Base-by-base conservation (phyloP, 1,140 invertebrate species). In the Drosophila tani region DNA sequence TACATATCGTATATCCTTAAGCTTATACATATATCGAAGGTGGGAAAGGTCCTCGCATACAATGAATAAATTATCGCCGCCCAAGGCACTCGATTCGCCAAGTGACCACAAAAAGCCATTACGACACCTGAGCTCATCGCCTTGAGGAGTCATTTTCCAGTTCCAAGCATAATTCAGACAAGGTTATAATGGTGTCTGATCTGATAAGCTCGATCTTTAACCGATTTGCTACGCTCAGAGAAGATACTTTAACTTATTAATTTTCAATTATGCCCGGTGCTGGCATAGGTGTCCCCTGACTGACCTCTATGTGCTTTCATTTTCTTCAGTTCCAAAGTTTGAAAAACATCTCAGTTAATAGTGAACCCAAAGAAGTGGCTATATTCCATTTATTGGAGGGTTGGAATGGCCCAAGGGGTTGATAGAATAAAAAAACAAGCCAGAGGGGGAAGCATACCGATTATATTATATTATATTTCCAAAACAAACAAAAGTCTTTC, bases 51-150 rank as follows among this genome's bases (percentile, higher is more conserved):
- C 6, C 40, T 49, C 27, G 65, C 45, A 58, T 40, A 41, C 29
- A 27, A 56, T 70, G 67, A 70, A 70, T 70, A 70, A 70, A 68
- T 70, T 70, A 70, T 70, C 67, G 21, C 21, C 64, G 21, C n/a
- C 64, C 64, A 55, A 55, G 64, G 46, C 55, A 46, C 49, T 21
- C 24, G 32, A 38, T 68, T 55, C 32, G 49, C 63, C 19, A 43
- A 70, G 29, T 70, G 49, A 68, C 67, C 67, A 47, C 63, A 70
- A 46, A 56, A 66, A 46, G 32, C 49, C 45, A 70, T 70, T 70
- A 70, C 67, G 67, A 68, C 29, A 70, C 49, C 21, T 38, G 7
- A 27, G 21, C 3, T 11, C 3, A 24, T 43, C 3, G 14, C 6
- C 14, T 57, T 41, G 38, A 24, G 21, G 14, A 43, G 14, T 0